Evolutionary conservation across 2,888 invertebrate genomes (phyloP), one percentile per base, ranked within the genome.

Genomic region (Acleris literana): DNA sequence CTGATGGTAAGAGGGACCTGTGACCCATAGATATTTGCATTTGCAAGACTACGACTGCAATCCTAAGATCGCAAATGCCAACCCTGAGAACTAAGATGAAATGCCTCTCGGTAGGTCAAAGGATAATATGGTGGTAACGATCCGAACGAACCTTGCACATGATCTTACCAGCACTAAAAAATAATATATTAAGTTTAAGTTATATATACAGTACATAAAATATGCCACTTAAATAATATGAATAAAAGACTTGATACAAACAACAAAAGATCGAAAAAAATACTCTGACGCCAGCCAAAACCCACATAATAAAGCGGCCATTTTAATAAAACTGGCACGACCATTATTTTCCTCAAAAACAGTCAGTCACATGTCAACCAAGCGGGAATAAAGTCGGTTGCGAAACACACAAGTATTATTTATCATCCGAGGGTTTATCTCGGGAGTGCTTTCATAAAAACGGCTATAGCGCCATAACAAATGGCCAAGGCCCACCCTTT

Each of bases 401-500:
- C 57, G 67, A 71, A 71, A 56, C 60, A 80, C 81, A 81, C 72
- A 73, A 75, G 76, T 74, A 70, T 72, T 76, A 81, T 80, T 82
- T 84, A 76, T 76, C 75, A 72, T 72, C 71, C 69, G 72, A 67
- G 69, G 59, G 63, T 59, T 65, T 66, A 66, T 66, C 66, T 66
- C 70, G 55, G 22, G 70, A 70, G 66, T 74, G 72, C 76, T 75
- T 77, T 77, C 79, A 83, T 86, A 87, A 86, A 85, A 84, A 75
- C 73, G 76, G 71, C 69, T 56, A 65, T 65, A 51, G 61, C 51
- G 56, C 56, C 57, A 63, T 68, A 69, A 74, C 69, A 71, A 72
- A 75, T 70, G 70, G 68, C 67, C 71, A 73, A 69, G 80, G 68
- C 79, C 83, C 87, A 84, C 88, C 90, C 86, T 85, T 88, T 85